phyloP scores from a whole-genome alignment of 2,797 vertebrate species.

The Crossoptilon crossoptilon region DNA sequence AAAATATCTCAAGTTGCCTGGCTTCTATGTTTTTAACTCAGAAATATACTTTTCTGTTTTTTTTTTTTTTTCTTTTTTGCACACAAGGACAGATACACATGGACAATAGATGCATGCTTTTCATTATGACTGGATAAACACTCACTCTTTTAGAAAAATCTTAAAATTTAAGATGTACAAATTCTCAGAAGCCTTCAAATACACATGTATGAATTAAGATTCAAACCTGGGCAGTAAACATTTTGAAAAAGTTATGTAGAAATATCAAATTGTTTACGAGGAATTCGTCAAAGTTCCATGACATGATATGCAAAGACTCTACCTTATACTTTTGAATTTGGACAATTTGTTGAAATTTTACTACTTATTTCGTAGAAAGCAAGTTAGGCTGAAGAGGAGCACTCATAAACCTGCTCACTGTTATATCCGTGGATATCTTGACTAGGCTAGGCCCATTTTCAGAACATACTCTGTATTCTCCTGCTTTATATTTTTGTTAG shows the following conservation, averaged over 20 bases:
- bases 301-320: neutral
- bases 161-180: neutral
- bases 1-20: neutral
- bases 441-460: neutral
- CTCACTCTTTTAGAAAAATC: neutral
- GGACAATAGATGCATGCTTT: no score
- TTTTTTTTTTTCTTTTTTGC: no score
- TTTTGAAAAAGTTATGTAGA: neutral
- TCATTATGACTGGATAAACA: neutral
- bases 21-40: no score
- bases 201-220: neutral
- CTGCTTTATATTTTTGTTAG: neutral
- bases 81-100: no score
- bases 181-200: neutral
- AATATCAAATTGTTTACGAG: neutral
- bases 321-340: neutral
- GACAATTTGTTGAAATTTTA: neutral
- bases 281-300: neutral
- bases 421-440: neutral
- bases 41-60: neutral
- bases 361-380: neutral
- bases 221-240: neutral
- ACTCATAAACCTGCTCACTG: neutral
- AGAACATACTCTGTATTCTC: neutral
- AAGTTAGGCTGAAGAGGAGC: neutral